These are phyloP conservation scores for Lathronympha strigana DNA, from an alignment of 2,888 invertebrate genomes.

Conservation along the genomic window DNA sequence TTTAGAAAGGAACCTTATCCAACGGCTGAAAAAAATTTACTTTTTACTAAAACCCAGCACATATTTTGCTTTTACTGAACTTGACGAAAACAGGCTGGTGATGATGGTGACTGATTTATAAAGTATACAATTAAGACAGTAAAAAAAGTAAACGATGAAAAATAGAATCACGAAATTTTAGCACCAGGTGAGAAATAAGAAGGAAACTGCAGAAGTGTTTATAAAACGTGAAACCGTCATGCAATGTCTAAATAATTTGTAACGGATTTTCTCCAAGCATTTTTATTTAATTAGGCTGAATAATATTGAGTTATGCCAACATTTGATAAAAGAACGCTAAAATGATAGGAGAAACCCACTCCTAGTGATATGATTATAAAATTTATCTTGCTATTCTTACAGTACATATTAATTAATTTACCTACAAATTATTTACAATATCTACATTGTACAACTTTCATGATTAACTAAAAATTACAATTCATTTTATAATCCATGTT, in stretches of 20 bases:
- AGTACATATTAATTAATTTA: constrained; percentile 61
- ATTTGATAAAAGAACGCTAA: constrained; percentile 5
- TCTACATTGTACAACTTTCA: constrained; percentile 73
- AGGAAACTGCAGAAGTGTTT: constrained; percentile 42
- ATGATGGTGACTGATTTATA: neutral
- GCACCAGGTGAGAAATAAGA: constrained; percentile 63
- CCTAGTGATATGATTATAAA: constrained; percentile 81
- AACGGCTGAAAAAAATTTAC: too few species aligned
- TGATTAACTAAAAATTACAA: constrained; percentile 44
- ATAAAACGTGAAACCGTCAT: constrained; percentile 52
- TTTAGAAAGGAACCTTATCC: too few species aligned
- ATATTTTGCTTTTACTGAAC: too few species aligned
- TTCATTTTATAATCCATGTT: constrained; percentile 50
- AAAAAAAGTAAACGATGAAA: neutral
- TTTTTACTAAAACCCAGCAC: too few species aligned
- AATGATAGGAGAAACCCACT: constrained; percentile 34
- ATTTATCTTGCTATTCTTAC: constrained; percentile 75
- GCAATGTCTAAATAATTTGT: constrained; percentile 63
- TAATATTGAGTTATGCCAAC: constrained; percentile 19
- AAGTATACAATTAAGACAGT: neutral
- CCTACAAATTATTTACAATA: constrained; percentile 77
- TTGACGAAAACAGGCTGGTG: neutral
- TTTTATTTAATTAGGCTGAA: constrained; percentile 34
- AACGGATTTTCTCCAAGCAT: constrained; percentile 35
- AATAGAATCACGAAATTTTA: constrained; percentile 50